Evolutionary conservation across 2,113 vertebrate genomes (phyloP).

Genomic region (Triplophysa rosa): DNA sequence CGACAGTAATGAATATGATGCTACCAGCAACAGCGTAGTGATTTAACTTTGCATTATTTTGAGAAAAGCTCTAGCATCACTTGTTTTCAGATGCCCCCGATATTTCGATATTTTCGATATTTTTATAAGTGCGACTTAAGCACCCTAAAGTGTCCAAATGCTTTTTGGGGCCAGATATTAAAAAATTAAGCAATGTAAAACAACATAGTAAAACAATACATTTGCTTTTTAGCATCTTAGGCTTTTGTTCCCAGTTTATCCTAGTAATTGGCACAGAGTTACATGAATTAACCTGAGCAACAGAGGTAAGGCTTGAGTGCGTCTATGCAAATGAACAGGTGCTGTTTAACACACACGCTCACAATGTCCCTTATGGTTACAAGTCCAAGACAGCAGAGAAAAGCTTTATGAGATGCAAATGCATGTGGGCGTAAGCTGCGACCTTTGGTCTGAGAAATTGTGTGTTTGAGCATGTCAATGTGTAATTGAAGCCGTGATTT

Average conservation of each 20-base stretch:
- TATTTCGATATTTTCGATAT: not conserved
- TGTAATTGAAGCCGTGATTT: not conserved
- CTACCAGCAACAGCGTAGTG: not conserved
- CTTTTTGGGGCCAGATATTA: no score
- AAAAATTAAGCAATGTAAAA: not conserved
- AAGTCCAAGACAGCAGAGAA: not conserved
- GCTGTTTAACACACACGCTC: not conserved
- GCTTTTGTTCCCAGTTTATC: slow-evolving; percentile 10
- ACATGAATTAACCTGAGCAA: slow-evolving; percentile 5
- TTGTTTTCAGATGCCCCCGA: not conserved
- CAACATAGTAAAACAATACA: not conserved
- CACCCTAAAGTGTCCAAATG: no score
- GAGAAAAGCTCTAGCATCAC: no score
- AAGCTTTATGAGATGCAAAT: slow-evolving; percentile 15
- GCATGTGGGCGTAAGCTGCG: not conserved
- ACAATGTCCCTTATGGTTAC: slow-evolving; percentile 13
- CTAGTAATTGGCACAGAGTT: slow-evolving; percentile 6
- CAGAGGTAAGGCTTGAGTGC: slow-evolving; percentile 12
- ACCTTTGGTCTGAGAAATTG: not conserved
- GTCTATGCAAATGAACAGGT: slow-evolving; percentile 37
- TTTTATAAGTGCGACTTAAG: no score
- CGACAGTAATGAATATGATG: slow-evolving; percentile 4
- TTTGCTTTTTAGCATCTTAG: not conserved
- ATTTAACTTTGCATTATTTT: not conserved
- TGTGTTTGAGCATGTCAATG: not conserved